phyloP scores from a whole-genome alignment of 2,888 invertebrate genomes.

The Rhingia campestris region DNA sequence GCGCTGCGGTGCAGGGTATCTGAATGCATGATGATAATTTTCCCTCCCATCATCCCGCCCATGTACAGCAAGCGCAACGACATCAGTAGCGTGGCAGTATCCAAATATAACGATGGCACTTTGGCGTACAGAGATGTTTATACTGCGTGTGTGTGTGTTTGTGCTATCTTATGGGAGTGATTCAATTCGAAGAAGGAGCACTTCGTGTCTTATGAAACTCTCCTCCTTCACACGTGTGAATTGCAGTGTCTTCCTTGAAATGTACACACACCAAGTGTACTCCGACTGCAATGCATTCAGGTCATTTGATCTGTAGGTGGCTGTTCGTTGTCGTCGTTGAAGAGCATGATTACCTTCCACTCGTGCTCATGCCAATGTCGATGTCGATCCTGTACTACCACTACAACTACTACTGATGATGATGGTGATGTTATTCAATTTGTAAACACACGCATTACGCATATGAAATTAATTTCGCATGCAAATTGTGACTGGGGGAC shows the following conservation, averaged over 20 bases:
- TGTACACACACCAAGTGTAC: conserved; percentile 34
- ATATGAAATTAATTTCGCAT: conserved; percentile 73
- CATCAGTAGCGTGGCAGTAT: conserved; percentile 8
- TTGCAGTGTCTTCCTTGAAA: conserved; percentile 51
- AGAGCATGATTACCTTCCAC: conserved; percentile 15
- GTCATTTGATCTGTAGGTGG: conserved; percentile 53
- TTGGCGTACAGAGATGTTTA: conserved; percentile 32
- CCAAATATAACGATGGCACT: conserved; percentile 52
- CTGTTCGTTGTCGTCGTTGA: neutral
- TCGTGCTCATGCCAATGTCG: neutral
- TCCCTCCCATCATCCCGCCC: neutral
- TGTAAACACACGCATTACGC: conserved; percentile 73
- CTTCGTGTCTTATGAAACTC: conserved; percentile 25
- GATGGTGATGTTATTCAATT: conserved; percentile 74
- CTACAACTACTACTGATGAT: conserved; percentile 33
- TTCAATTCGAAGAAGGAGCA: conserved; percentile 46
- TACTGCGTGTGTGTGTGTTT: neutral
- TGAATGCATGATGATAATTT: conserved; percentile 5
- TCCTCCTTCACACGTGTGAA: conserved; percentile 55
- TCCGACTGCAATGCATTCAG: conserved; percentile 33
- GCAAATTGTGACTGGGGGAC: conserved; percentile 46
- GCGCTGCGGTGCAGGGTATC: neutral
- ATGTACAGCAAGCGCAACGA: too few relatives aligned
- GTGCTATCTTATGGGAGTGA: conserved; percentile 34
- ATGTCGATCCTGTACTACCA: neutral